Conservation (phyloP, 2,797 vertebrate genomes). For the Carduelis carduelis region DNA sequence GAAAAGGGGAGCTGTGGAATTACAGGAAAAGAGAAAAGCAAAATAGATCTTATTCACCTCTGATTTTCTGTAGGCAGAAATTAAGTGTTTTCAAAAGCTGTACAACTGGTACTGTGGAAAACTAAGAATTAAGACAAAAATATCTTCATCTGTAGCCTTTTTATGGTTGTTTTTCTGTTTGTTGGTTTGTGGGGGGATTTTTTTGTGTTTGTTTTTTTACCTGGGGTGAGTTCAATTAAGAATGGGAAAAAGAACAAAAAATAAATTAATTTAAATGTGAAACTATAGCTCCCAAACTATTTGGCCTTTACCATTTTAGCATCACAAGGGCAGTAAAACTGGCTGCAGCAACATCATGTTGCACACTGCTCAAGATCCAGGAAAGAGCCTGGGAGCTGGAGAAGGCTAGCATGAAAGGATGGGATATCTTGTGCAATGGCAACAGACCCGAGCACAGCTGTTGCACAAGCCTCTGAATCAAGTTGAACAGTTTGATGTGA, state of each 20-base stretch:
- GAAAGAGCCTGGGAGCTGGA: neutral
- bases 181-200: neutral
- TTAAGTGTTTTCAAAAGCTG: neutral
- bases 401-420: neutral
- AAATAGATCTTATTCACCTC: neutral
- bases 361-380: neutral
- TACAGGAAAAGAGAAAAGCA: neutral
- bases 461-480: neutral
- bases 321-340: neutral
- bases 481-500: neutral
- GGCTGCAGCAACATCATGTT: neutral
- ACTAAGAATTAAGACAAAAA: neutral
- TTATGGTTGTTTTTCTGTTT: neutral
- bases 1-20: neutral
- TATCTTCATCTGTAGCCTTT: neutral
- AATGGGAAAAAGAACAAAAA: neutral
- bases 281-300: accelerated
- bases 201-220: neutral
- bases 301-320: neutral
- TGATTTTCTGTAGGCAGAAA: neutral
- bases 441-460: neutral
- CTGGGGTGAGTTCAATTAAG: neutral
- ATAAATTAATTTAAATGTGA: neutral
- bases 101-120: neutral
- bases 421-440: neutral